Percentiles rank a stretch among this genome's conserved stretches.
These are phyloP conservation scores for Rhopilema esculentum DNA, from an alignment of 30 jellyfish, hydroid and myxozoan species.

Conservation along the genomic window DNA sequence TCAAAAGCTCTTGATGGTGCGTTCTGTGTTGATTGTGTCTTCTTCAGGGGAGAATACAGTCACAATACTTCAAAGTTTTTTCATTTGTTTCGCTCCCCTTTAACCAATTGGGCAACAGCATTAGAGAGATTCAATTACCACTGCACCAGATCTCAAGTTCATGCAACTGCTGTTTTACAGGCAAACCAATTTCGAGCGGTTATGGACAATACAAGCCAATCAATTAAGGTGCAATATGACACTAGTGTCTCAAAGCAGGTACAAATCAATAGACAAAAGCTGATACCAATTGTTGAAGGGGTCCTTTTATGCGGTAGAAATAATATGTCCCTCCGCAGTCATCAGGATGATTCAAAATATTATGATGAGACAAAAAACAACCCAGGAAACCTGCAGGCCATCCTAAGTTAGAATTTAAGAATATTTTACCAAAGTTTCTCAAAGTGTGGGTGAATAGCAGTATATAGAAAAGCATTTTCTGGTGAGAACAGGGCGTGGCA, in stretches of 20 bases:
- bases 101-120: constrained; percentile 17
- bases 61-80: constrained; percentile 10
- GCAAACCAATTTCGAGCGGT: neutral
- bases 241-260: neutral
- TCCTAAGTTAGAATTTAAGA: constrained; percentile 43
- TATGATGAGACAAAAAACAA: constrained; percentile 16
- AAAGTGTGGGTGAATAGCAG: too few relatives aligned
- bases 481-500: too few relatives aligned
- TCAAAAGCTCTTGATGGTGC: constrained; percentile 50
- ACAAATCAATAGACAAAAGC: constrained; percentile 1
- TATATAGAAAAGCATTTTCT: too few relatives aligned
- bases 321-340: constrained; percentile 49
- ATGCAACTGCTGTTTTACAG: too few relatives aligned
- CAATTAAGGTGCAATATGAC: neutral
- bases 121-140: neutral
- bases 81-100: constrained; percentile 17
- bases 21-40: constrained; percentile 31
- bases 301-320: constrained; percentile 40
- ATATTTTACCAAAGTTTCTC: too few relatives aligned
- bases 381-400: constrained; percentile 75
- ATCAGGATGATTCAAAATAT: constrained; percentile 50
- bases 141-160: constrained; percentile 26
- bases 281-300: constrained; percentile 12
- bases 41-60: constrained; percentile 26
- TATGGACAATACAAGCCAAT: neutral